Evolutionary conservation across 1,140 invertebrate genomes (phyloP), one percentile per base, ranked within the genome.

Genomic region (Caerostris extrusa): DNA sequence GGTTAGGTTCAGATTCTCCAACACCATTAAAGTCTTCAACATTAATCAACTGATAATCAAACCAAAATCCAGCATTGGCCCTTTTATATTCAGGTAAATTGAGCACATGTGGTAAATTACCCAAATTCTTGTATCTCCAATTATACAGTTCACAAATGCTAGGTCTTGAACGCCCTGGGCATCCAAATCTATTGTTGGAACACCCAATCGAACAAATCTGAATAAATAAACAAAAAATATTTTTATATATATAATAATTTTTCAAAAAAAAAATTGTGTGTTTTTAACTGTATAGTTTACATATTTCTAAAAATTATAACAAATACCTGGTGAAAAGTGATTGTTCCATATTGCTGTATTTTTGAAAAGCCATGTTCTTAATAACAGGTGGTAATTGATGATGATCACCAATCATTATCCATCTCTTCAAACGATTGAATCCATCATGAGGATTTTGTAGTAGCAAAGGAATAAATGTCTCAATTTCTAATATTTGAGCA

Each of bases 361-460:
- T 99, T 96, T 99, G 99, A 96, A 99, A 99, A 17, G 99, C 99
- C 98, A 99, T 99, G 96, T 99, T 99, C 96, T 99, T 99, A 64
- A 99, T 99, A 10, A 99, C 99, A 0, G 99, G 99, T 0, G 99
- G 99, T 94, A 99, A 96, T 96, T 99, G 99, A 96, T 99, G 98
- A 96, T 99, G 99, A 96, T 99, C 99, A 7, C 99, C 99, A 95
- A 99, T 99, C 99, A 99, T 99, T 89, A 99, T 99, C 99, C 99
- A 99, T 14, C 99, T 97, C 96, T 99, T 99, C 58, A 99, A 96
- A 3, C 99, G 97, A 96, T 99, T 99, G 77, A 97, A 97, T 3
- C 99, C 99, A 95, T 99, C 98, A 95, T 99, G 97, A 0, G 99
- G 99, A 96, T 99, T 99, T 96, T 99, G 99, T 53, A 99, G 96